phyloP scores from a whole-genome alignment of 2,888 invertebrate genomes.

The Psylliodes chrysocephalus region DNA sequence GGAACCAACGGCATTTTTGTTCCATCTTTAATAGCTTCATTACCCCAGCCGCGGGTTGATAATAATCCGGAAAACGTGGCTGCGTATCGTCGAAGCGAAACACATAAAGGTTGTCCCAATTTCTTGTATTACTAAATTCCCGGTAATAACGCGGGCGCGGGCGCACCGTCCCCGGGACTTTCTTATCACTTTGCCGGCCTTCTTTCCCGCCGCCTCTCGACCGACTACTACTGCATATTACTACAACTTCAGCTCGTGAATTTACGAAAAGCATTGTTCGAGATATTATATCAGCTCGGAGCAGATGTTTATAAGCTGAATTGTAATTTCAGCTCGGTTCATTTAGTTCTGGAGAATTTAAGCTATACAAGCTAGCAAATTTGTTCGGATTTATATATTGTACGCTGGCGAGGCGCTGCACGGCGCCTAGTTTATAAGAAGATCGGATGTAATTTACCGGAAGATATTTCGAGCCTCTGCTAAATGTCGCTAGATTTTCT shows the following conservation, averaged over 20 bases:
- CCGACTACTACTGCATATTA: constrained; percentile 28
- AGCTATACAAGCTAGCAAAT: constrained; percentile 33
- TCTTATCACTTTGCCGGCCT: constrained; percentile 38
- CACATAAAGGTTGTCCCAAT: constrained; percentile 47
- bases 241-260: constrained; percentile 39
- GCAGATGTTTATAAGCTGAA: constrained; percentile 38
- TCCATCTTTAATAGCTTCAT: no score
- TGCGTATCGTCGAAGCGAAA: constrained; percentile 9
- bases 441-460: constrained; percentile 24
- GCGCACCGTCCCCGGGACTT: constrained; percentile 37
- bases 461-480: constrained; percentile 10
- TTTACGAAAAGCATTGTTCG: constrained; percentile 38
- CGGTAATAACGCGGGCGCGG: constrained; percentile 33
- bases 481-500: constrained; percentile 2
- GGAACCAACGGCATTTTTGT: no score
- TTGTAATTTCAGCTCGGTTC: constrained; percentile 37
- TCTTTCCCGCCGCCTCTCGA: constrained; percentile 10
- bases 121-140: constrained; percentile 45
- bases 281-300: constrained; percentile 40
- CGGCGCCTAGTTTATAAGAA: constrained; percentile 4
- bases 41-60: no score
- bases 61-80: constrained; percentile 12
- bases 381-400: constrained; percentile 29
- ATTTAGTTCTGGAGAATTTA: constrained; percentile 33
- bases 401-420: constrained; percentile 4